phyloP scores from a whole-genome alignment of 1,140 invertebrate genomes.

The Pissodes strobi region DNA sequence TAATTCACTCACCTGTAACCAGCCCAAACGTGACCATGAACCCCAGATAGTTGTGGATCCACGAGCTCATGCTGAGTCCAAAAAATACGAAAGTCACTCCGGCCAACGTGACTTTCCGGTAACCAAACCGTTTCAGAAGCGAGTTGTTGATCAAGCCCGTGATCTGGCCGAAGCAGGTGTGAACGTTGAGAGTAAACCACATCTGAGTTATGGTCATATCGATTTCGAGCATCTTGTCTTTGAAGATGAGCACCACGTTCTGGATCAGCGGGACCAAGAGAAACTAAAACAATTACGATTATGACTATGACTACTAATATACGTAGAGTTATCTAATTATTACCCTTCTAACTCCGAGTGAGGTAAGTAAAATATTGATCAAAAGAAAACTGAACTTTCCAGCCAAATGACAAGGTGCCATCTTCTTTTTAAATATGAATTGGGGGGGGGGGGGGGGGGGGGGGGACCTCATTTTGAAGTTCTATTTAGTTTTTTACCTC shows the following conservation, averaged over 20 bases:
- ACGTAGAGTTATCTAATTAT: too few relatives aligned
- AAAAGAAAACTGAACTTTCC: too few relatives aligned
- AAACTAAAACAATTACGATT: constrained; percentile 58
- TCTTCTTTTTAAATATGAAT: background rate
- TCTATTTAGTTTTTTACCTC: too few relatives aligned
- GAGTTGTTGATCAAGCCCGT: constrained; percentile 68
- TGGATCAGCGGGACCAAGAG: constrained; percentile 65
- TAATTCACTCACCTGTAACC: constrained; percentile 65
- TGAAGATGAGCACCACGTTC: constrained; percentile 69
- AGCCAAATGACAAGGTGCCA: too few relatives aligned
- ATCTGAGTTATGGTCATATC: constrained; percentile 65
- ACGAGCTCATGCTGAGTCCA: constrained; percentile 61
- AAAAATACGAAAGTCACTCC: constrained; percentile 61
- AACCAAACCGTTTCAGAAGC: constrained; percentile 66
- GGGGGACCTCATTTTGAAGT: too few relatives aligned
- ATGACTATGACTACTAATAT: too few relatives aligned
- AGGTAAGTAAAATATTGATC: too few relatives aligned
- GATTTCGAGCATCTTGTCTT: constrained; percentile 62
- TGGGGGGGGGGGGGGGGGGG: background rate
- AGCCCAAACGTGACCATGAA: constrained; percentile 68
- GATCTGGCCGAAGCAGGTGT: constrained; percentile 65
- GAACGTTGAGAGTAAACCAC: constrained; percentile 69
- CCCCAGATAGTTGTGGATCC: constrained; percentile 62
- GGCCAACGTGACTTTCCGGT: constrained; percentile 64
- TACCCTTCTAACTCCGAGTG: too few relatives aligned